These are phyloP conservation scores for Cossypha caffra DNA, from an alignment of 2,797 vertebrate species.

Conservation along the genomic window DNA sequence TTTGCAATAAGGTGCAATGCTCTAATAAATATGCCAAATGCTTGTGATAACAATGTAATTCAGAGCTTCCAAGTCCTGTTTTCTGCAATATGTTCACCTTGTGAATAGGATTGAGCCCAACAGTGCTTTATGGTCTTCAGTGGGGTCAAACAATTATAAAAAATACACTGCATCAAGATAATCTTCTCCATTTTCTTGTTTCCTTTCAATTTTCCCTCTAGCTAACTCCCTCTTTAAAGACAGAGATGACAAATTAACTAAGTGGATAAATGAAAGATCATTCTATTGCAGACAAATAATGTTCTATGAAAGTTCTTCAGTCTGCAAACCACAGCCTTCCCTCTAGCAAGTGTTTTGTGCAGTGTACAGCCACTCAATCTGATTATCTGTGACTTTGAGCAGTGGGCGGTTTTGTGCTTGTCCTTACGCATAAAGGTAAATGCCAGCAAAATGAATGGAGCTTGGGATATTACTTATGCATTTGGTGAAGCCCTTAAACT, in stretches of 20 bases:
- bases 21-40: not conserved
- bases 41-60: not conserved
- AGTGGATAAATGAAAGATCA: not conserved
- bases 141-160: not conserved
- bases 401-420: conserved; percentile 36
- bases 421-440: conserved; percentile 39
- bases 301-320: not conserved
- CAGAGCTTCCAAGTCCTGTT: not conserved
- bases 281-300: not conserved
- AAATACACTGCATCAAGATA: not conserved
- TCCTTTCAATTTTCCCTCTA: conserved; percentile 12
- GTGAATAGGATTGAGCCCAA: not conserved
- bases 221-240: not conserved
- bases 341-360: conserved; percentile 12
- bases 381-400: conserved; percentile 61
- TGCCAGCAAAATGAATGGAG: conserved; percentile 15
- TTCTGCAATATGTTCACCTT: not conserved
- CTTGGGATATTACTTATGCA: conserved; percentile 27
- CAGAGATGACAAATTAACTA: not conserved
- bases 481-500: conserved; percentile 10
- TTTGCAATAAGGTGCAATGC: not conserved
- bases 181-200: not conserved
- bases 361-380: conserved; percentile 27
- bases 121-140: not conserved
- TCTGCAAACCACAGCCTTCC: conserved; percentile 23